Evolutionary conservation across 2,113 vertebrate species (phyloP), one percentile per base, ranked within the genome.

Genomic region (Tragelaphus strepsiceros): DNA sequence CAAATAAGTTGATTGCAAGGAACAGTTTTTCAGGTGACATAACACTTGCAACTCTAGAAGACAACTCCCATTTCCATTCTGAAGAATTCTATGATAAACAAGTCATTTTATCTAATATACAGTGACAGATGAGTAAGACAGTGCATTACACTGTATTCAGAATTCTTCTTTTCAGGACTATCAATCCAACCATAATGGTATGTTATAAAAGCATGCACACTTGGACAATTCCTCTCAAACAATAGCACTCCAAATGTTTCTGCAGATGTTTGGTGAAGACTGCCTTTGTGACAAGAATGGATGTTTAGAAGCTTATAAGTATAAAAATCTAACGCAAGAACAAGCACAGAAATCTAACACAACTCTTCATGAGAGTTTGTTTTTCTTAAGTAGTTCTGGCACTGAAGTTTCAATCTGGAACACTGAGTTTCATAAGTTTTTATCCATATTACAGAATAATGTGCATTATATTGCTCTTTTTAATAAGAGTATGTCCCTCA

Each of bases 211-310:
- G 95, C 93, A 85, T 67, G 88, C 54, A 94, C 67, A 96, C 93
- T 97, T 97, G 96, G 94, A 96, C 96, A 98, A 97, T 96, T 98
- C 87, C 83, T 97, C 74, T 96, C 13, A 26, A 97, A 98, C 97
- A 98, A 98, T 53, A 98, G 81, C 28, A 94, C 95, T 86, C 88
- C 92, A 98, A 98, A 97, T 97, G 93, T 96, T 97, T 97, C 94
- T 91, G 94, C 97, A 98, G 97, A 90, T 98, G 91, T 97, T 98
- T 82, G 86, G 88, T 54, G 53, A 97, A 98, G 97, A 98, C 51
- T 91, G 77, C 91, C 67, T 96, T 98, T 97, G 92, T 98, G 96
- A 98, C 84, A 61, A 95, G 96, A 98, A 94, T 67, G 91, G 46
- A 89, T 98, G 53, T 43, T 96, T 97, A 96, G 86, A 98, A 78